A percentile compares a stretch with the other conserved stretches of the same genome.
Conservation (phyloP, 2,888 invertebrate genomes). For the Pterostichus niger region DNA sequence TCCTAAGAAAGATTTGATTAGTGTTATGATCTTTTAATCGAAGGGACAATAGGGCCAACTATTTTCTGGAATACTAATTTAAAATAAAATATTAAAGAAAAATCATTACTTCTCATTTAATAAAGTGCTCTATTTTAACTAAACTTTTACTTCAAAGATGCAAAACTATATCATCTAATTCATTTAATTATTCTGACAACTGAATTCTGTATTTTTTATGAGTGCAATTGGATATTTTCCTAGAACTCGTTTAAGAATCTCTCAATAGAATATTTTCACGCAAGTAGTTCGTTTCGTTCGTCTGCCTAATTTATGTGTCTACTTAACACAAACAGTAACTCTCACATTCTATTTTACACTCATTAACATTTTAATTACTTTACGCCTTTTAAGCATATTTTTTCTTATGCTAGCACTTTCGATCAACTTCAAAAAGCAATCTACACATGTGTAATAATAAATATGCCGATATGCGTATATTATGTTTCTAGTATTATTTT, state of each 20-base stretch:
- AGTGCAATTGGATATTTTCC: not conserved
- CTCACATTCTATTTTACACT: conserved; percentile 51
- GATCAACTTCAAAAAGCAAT: conserved; percentile 18
- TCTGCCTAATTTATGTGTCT: conserved; percentile 29
- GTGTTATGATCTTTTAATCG: no score
- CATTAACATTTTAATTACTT: conserved; percentile 49
- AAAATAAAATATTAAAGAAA: no score
- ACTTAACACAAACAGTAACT: conserved; percentile 36
- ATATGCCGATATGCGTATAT: not conserved
- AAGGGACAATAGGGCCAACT: no score
- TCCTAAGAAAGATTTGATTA: no score
- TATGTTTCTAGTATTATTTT: no score
- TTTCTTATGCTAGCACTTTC: conserved; percentile 34
- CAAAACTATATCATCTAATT: not conserved
- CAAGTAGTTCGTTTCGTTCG: conserved; percentile 10
- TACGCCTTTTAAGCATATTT: conserved; percentile 46
- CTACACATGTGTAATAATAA: conserved; percentile 5
- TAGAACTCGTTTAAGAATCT: not conserved
- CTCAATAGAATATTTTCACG: conserved; percentile 21
- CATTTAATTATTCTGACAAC: conserved; percentile 6
- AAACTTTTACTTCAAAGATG: conserved; percentile 11
- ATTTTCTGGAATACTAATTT: no score
- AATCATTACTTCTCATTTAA: no score
- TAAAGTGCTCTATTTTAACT: not conserved
- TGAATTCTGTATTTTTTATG: not conserved